phyloP scores from a whole-genome alignment of 1,140 invertebrate genomes.

The Platorchestia sp. region DNA sequence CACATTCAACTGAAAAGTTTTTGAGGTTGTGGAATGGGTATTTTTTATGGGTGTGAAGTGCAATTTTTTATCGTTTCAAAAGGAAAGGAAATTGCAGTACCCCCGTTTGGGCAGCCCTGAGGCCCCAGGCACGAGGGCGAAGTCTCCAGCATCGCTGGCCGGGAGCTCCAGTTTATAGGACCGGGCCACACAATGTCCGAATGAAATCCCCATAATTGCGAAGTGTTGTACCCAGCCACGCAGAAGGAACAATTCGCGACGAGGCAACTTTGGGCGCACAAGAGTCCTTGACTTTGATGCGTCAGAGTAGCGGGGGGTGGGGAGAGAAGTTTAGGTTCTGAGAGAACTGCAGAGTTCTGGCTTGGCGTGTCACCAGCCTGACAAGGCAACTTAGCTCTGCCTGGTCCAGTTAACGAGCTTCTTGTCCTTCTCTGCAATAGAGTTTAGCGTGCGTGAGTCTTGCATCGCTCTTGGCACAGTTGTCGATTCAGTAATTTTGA shows the following conservation, averaged over 20 bases:
- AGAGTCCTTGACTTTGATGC: slow-evolving; percentile 28
- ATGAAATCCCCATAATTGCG: slow-evolving; percentile 13
- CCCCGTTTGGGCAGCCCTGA: background rate
- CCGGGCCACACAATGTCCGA: background rate
- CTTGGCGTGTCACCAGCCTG: background rate
- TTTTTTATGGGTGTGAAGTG: too few species aligned
- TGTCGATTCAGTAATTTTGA: background rate
- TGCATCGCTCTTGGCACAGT: background rate
- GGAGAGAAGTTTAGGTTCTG: background rate
- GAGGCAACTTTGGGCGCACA: background rate
- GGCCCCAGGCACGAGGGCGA: background rate
- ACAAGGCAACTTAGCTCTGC: background rate
- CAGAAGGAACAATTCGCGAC: slow-evolving; percentile 1
- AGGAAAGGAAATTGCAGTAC: background rate
- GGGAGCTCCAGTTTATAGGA: background rate
- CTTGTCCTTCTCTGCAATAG: background rate
- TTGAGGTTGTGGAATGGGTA: too few species aligned
- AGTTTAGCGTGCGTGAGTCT: background rate
- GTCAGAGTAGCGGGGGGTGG: background rate
- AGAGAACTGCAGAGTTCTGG: background rate
- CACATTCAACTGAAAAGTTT: too few species aligned
- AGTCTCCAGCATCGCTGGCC: background rate
- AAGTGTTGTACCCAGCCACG: slow-evolving; percentile 9
- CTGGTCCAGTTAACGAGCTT: background rate
- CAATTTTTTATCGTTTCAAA: background rate